These are phyloP conservation scores for Megaceryle maxima DNA, from an alignment of 2,113 vertebrate species.

Conservation along the genomic window DNA sequence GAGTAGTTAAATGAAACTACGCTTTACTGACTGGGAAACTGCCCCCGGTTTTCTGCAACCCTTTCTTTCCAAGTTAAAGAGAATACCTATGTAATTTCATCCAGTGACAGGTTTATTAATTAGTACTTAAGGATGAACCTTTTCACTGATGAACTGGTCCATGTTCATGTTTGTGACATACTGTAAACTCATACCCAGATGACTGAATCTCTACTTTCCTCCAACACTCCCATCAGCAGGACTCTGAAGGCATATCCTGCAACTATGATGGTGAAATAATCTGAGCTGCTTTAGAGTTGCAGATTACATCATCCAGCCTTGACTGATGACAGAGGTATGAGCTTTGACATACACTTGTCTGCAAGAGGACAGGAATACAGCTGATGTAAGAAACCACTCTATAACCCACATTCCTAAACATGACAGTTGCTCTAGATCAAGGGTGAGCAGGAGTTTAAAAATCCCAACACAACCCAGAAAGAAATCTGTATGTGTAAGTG, in stretches of 20 bases:
- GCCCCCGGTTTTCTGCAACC: background rate
- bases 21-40: background rate
- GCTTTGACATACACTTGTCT: background rate
- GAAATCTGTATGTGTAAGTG: background rate
- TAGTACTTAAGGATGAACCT: background rate
- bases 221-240: background rate
- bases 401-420: background rate
- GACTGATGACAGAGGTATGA: background rate
- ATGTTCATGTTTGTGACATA: background rate
- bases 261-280: accelerated
- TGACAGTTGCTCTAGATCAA: background rate
- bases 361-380: background rate
- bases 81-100: background rate
- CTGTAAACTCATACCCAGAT: background rate
- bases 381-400: background rate
- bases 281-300: background rate
- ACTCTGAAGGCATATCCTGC: background rate
- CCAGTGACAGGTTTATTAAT: background rate
- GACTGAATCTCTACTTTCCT: background rate
- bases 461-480: background rate
- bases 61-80: background rate
- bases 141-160: background rate
- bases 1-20: background rate
- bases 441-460: background rate
- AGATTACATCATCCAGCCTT: background rate